These are phyloP conservation scores for Drosophila peninsularis DNA, from an alignment of 2,888 invertebrate species.

Conservation along the genomic window DNA sequence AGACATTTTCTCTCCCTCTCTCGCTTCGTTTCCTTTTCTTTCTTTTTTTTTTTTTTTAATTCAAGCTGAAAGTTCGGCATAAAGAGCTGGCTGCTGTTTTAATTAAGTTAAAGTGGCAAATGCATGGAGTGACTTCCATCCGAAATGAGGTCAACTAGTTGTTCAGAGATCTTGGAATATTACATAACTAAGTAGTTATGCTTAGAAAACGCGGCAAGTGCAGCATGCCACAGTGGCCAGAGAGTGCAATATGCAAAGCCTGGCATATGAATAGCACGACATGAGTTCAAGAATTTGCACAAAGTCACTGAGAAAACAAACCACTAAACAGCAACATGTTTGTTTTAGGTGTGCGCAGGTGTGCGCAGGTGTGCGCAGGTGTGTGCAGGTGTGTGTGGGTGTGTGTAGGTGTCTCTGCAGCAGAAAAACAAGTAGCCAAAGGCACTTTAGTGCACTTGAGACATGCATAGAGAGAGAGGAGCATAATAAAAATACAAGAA, in stretches of 20 bases:
- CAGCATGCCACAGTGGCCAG: slow-evolving; percentile 2
- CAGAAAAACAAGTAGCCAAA: slow-evolving; percentile 63
- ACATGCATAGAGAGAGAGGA: slow-evolving; percentile 45
- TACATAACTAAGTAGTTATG: slow-evolving; percentile 60
- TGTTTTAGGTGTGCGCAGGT: slow-evolving; percentile 1
- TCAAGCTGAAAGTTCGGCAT: slow-evolving; percentile 11
- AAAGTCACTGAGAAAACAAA: slow-evolving; percentile 21
- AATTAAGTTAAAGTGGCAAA: slow-evolving; percentile 60
- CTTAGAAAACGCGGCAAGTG: not conserved
- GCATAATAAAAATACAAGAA: not conserved
- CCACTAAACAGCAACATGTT: slow-evolving; percentile 9
- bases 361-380: not conserved
- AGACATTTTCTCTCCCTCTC: not conserved
- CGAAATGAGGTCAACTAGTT: slow-evolving; percentile 63
- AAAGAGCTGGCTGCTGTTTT: slow-evolving; percentile 38
- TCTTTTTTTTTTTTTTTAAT: slow-evolving; percentile 9
- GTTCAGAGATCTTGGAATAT: slow-evolving; percentile 51
- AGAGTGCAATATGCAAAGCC: slow-evolving; percentile 7
- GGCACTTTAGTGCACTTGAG: slow-evolving; percentile 72
- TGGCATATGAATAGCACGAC: slow-evolving; percentile 29
- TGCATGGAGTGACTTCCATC: slow-evolving; percentile 6
- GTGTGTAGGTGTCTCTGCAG: slow-evolving; percentile 19
- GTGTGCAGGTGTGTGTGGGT: slow-evolving; percentile 7
- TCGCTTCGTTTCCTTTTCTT: not conserved
- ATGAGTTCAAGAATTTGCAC: slow-evolving; percentile 30